A percentile compares a stretch with the other conserved stretches of the same genome.
phyloP scores from a whole-genome alignment of 2,888 invertebrate genomes.

The Eupithecia inturbata region DNA sequence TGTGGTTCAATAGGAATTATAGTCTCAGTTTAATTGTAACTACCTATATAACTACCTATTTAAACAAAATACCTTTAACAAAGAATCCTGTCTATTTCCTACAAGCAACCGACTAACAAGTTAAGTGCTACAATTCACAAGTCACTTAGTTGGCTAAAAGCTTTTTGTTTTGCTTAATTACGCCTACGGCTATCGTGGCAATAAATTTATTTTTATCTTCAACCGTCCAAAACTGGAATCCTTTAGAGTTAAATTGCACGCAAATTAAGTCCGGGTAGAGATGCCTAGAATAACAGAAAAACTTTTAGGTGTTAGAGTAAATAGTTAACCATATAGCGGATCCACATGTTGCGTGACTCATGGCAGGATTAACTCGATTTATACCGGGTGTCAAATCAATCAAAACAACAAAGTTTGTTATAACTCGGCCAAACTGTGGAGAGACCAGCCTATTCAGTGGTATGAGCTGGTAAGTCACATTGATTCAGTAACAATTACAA shows the following conservation, averaged over 20 bases:
- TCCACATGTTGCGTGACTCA: background rate
- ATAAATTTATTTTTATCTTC: slow-evolving; percentile 40
- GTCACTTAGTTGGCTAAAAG: slow-evolving; percentile 26
- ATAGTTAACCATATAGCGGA: background rate
- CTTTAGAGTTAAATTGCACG: slow-evolving; percentile 30
- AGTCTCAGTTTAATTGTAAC: background rate
- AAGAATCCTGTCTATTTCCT: background rate
- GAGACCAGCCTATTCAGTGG: background rate
- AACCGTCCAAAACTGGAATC: slow-evolving; percentile 32
- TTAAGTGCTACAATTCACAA: slow-evolving; percentile 28
- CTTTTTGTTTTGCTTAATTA: slow-evolving; percentile 36
- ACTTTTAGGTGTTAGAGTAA: background rate
- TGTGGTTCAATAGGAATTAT: too few species aligned
- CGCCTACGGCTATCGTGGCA: slow-evolving; percentile 27
- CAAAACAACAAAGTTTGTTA: background rate
- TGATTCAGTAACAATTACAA: background rate
- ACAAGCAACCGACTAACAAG: slow-evolving; percentile 6
- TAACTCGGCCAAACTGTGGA: background rate
- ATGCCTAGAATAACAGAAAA: background rate
- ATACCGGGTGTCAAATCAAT: background rate
- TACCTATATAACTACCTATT: background rate
- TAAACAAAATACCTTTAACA: background rate
- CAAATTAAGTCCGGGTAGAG: slow-evolving; percentile 28
- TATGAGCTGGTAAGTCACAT: background rate
- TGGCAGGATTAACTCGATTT: background rate